Evolutionary conservation across 2,113 vertebrate genomes (phyloP).

Genomic region (Megatriorchis doriae): DNA sequence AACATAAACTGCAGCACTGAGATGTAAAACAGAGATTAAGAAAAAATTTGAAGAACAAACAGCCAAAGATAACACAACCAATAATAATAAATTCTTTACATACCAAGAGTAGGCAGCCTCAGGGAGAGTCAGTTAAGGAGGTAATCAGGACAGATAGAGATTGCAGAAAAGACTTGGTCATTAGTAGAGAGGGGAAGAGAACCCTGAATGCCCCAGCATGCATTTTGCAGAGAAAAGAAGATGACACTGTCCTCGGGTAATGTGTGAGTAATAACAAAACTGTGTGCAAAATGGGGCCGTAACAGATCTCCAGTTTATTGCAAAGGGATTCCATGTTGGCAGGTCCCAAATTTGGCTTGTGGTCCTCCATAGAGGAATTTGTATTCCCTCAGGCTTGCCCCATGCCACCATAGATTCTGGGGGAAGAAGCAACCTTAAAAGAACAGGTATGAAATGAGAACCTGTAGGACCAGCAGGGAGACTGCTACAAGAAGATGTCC

Average conservation of each 20-base stretch:
- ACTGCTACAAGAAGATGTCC: not conserved
- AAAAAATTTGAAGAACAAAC: constrained; percentile 52
- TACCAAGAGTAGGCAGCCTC: constrained; percentile 16
- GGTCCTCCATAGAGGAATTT: not conserved
- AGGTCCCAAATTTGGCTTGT: not conserved
- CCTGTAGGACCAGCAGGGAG: not conserved
- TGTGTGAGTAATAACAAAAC: constrained; percentile 8
- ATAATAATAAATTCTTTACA: constrained; percentile 59
- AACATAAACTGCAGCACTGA: constrained; percentile 43
- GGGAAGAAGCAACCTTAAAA: not conserved
- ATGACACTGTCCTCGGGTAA: not conserved
- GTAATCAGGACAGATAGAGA: constrained; percentile 39
- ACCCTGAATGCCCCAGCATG: not conserved
- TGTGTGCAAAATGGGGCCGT: not conserved
- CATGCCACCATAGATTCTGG: not conserved
- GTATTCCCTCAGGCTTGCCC: not conserved
- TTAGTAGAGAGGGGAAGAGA: constrained; percentile 22
- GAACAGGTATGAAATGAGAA: not conserved
- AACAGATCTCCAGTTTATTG: not conserved
- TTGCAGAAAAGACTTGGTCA: constrained; percentile 22
- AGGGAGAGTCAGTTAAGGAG: constrained; percentile 42
- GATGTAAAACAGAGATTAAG: constrained; percentile 52
- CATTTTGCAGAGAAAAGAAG: not conserved
- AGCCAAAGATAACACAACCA: constrained; percentile 49
- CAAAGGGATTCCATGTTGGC: not conserved